Evolutionary conservation across 1,140 invertebrate genomes (phyloP).

Genomic region (Cyclina sinensis): DNA sequence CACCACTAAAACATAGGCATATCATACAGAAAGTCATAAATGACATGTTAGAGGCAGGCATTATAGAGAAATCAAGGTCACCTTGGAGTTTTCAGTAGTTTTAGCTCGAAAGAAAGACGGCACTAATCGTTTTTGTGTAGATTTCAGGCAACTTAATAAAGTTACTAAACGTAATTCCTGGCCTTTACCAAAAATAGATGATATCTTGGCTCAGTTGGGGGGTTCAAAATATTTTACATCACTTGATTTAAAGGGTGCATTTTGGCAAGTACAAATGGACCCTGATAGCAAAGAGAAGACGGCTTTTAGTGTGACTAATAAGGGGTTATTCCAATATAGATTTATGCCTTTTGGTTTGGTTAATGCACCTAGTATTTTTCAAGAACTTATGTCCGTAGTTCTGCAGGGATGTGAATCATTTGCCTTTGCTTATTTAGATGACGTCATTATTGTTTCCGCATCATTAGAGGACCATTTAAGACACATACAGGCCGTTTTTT

Average conservation of each 20-base stretch:
- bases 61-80: conserved; percentile 82
- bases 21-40: not conserved
- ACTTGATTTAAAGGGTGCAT: conserved; percentile 27
- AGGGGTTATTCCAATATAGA: not conserved
- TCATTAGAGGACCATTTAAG: conserved; percentile 12
- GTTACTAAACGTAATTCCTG: conserved; percentile 26
- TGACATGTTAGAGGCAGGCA: conserved; percentile 26
- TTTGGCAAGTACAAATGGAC: conserved; percentile 19
- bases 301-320: not conserved
- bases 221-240: conserved; percentile 12
- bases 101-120: conserved; percentile 86
- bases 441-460: conserved; percentile 63
- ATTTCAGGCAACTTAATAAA: conserved; percentile 83
- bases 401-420: conserved; percentile 62
- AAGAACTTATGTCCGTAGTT: conserved; percentile 70
- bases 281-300: not conserved
- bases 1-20: not conserved
- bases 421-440: conserved; percentile 13
- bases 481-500: not conserved
- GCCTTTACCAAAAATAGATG: conserved; percentile 46
- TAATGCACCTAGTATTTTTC: conserved; percentile 45
- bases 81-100: conserved; percentile 88
- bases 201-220: not conserved
- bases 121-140: conserved; percentile 86
- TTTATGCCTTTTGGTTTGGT: not conserved